Conservation (phyloP, 2,888 invertebrate genomes). For the Dione vanillae region DNA sequence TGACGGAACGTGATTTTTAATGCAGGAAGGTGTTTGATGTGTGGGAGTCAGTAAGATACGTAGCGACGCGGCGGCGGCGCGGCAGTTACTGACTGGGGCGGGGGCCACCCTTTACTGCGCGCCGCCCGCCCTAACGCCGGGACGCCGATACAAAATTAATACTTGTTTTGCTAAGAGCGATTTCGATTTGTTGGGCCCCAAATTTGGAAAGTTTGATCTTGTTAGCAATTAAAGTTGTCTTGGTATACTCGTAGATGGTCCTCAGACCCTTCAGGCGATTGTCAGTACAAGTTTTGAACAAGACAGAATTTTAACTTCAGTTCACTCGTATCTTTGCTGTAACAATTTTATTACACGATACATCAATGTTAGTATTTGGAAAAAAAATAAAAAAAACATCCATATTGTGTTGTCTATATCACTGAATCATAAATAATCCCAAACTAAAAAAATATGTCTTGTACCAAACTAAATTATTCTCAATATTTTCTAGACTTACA, state of each 20-base stretch:
- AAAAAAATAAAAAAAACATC: neutral
- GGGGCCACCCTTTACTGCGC: constrained; percentile 68
- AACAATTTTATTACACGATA: constrained; percentile 1
- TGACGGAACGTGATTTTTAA: constrained; percentile 60
- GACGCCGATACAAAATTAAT: constrained; percentile 82
- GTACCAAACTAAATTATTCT: constrained; percentile 53
- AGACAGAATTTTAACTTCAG: constrained; percentile 23
- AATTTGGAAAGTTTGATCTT: constrained; percentile 82
- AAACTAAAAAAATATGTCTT: too few relatives aligned
- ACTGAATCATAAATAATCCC: too few relatives aligned
- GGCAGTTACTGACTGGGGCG: constrained; percentile 73
- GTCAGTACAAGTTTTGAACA: constrained; percentile 36
- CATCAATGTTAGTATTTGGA: neutral
- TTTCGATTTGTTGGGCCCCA: constrained; percentile 82
- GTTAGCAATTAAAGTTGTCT: constrained; percentile 78
- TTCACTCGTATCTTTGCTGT: constrained; percentile 3
- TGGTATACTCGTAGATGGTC: constrained; percentile 48
- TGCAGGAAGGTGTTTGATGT: constrained; percentile 58
- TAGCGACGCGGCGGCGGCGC: constrained; percentile 69
- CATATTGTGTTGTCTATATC: constrained; percentile 9
- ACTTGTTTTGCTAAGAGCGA: constrained; percentile 83
- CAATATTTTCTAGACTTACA: constrained; percentile 52
- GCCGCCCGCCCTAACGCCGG: constrained; percentile 62
- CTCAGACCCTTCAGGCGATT: constrained; percentile 46
- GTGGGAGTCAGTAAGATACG: constrained; percentile 52